Evolutionary conservation across 2,113 vertebrate genomes (phyloP), one percentile per base, ranked within the genome.

Genomic region (Alexandromys fortis): DNA sequence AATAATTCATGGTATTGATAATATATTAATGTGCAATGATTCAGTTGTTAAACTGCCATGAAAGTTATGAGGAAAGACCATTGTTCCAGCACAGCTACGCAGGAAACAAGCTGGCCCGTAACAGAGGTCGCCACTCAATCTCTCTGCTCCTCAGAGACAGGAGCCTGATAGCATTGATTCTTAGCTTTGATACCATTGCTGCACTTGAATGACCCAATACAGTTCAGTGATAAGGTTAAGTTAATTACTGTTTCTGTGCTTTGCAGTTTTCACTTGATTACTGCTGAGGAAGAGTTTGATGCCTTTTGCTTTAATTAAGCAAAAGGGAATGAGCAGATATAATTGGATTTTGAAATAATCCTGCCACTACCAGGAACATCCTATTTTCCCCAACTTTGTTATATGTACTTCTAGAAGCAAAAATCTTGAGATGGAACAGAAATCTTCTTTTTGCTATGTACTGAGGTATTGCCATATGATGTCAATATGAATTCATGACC

Each of bases 261-360:
- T 97, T 99, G 98, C 98, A 98, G 99, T 98, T 99, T 98, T 98
- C 99, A 98, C 97, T 98, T 99, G 98, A 98, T 99, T 98, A 99
- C 99, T 98, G 99, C 98, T 68, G 98, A 99, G 99, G 98, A 99
- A 98, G 99, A 98, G 97, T 97, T 97, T 98, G 99, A 99, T 99
- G 98, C 97, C 97, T 99, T 99, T 98, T 98, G 98, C 99, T 99
- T 99, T 99, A 99, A 99, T 99, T 99, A 99, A 99, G 99, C 98
- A 99, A 99, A 99, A 98, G 98, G 99, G 98, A 99, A 98, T 98
- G 98, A 99, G 99, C 98, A 98, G 98, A 99, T 99, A 99, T 98
- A 98, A 98, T 98, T 98, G 98, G 98, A 97, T 98, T 98, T 98
- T 98, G 98, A 98, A 98, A 98, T 98, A 98, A 98, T 98, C 98